phyloP scores from a whole-genome alignment of 2,888 invertebrate species.

The Leptura quadrifasciata region DNA sequence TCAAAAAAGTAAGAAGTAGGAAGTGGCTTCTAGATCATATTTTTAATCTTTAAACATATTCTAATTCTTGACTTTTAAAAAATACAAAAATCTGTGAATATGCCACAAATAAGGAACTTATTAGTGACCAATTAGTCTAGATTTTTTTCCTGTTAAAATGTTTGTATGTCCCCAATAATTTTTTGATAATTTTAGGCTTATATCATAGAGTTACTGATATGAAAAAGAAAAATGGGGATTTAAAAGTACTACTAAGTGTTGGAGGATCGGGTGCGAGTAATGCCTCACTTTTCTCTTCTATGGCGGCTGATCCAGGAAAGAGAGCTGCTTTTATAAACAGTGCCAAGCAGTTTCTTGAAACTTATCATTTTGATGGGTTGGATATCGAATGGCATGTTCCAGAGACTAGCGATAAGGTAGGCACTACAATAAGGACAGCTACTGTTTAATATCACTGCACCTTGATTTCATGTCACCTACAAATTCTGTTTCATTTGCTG shows the following conservation, averaged over 20 bases:
- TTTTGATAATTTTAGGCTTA: conserved; percentile 51
- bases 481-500: no score
- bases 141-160: no score
- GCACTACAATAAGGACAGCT: no score
- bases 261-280: conserved; percentile 60
- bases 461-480: no score
- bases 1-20: not conserved
- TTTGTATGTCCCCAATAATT: not conserved
- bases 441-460: no score
- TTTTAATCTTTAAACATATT: not conserved
- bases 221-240: conserved; percentile 59
- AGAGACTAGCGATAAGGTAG: conserved; percentile 53
- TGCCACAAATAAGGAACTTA: no score
- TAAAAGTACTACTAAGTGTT: conserved; percentile 61
- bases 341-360: conserved; percentile 56
- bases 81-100: no score
- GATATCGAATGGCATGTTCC: conserved; percentile 65
- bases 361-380: conserved; percentile 62
- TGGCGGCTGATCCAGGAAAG: conserved; percentile 56
- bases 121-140: no score
- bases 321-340: conserved; percentile 59
- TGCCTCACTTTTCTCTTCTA: conserved; percentile 52
- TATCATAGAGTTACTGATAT: conserved; percentile 56
- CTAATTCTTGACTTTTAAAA: no score
- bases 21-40: no score